Evolutionary conservation across 2,113 vertebrate species (phyloP), one percentile per base, ranked within the genome.

Genomic region (Barbus barbus): DNA sequence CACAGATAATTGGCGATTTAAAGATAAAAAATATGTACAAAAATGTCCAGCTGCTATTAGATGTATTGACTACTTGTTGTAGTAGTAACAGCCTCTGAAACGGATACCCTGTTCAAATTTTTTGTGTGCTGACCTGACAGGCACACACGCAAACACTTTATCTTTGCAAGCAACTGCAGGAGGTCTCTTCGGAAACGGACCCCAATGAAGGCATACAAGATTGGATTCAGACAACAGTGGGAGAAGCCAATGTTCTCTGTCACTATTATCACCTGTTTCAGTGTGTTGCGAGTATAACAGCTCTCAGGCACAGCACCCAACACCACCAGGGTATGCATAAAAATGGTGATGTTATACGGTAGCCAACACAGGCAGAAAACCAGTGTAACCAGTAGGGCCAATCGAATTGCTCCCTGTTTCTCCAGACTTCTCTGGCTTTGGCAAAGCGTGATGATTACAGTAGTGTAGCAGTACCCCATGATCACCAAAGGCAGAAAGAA

Each of bases 311-410:
- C 2, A 9, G 88, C 53, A 0, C 69, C 20, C 24, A 95, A 76
- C 14, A 92, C 92, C 0, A 24, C 69, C 48, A 97, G 85, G 0
- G 95, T 97, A 63, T 94, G 87, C n/a, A 96, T 88, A 82, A 98
- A 92, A 81, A 93, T 91, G 78, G 94, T 89, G 0, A 98, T 18
- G 5, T 98, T 97, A 87, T 95, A 97, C 0, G 97, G 97, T 20
- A 96, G 93, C 97, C 97, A 98, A 88, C 96, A 97, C 87, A 97
- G 84, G 44, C 96, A 95, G 90, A 99, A 98, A 75, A 97, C 91
- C 0, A 95, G 88, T 0, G 97, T 98, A 83, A 98, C 91, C 9
- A 97, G 87, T 79, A 97, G 90, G 85, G 97, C 96, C 74, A 99
- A 93, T 0, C 95, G 94, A 65, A 98, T 95, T 0, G 97, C 97